Base-by-base conservation (phyloP, 2,888 invertebrate species). In the Drosophila anceps region DNA sequence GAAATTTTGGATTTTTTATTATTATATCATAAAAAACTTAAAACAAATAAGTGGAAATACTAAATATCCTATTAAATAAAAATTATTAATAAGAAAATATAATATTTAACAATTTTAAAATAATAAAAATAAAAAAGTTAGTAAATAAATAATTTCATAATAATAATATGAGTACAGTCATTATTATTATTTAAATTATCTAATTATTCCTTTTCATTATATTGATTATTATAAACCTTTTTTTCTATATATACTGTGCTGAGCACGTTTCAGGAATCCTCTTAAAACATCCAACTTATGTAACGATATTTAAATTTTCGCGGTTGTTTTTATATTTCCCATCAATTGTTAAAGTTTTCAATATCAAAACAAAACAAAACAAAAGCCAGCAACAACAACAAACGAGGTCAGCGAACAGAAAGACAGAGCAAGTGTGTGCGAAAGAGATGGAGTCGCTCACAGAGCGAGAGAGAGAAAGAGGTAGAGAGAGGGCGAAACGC, bases 301-400 rank as follows among this genome's bases (percentile, higher is more conserved):
- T 44, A 18, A 31, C 24, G 31, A 24, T 54, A 31, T 24, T 66
- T 66, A 6, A 51, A 39, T 51, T 60, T 31, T 53, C 59, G 61
- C 44, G 46, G 41, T 35, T 54, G 35, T 33, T 69, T 50, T 57
- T 58, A 50, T 59, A 50, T 51, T 44, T 71, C 58, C 69, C 81
- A 31, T 46, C 60, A 46, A 62, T 76, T 83, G 81, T 86, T 83
- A 31, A 73, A 74, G 69, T 76, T 82, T 85, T 76, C 81, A 72
- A 68, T 61, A 62, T 44, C 69, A 61, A 57, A 37, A 51, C 43
- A 67, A 57, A 37, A 51, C 43, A 67, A 54, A 67, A 53, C 46
- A 64, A 55, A 58, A 50, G 41, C 43, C 64, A 59, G 57, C 84
- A 53, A 68, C 51, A 35, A 24, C 67, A 64, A 61, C 59, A 72